Base-by-base conservation (phyloP, 2,797 vertebrate species). In the Thalassophryne amazonica region DNA sequence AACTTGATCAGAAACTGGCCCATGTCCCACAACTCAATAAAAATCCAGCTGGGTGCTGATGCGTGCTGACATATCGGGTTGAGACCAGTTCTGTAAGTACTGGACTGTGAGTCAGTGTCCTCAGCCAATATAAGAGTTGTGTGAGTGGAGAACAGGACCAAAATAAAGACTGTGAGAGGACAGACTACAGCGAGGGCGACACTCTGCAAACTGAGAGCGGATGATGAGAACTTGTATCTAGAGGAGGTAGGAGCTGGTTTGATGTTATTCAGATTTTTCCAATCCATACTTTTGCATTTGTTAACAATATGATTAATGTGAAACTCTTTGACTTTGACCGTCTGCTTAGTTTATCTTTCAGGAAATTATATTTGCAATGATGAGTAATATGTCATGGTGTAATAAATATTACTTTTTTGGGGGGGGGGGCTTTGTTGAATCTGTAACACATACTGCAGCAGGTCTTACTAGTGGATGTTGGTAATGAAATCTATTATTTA, bases 91-190 rank as follows among this genome's bases (percentile, higher is more conserved):
- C n/a, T n/a, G n/a, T n/a, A 59, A 77, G 70, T 61, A 62, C 30
- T 43, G 55, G 24, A 62, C 55, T 78, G 77, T 69, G 73, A 81
- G 73, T 83, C 72, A 76, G 73, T 34, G 30, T 53, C 79, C 60
- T 54, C 41, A 60, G 34, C 18, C 49, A 16, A 24, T 74, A 82
- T 77, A 77, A 82, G 70, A 79, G 75, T 47, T 20, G 57, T 84
- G 58, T 73, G 67, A 60, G 41, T 46, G 56, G 60, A 63, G 51
- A 74, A 59, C 48, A 62, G 59, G 12, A 56, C 73, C 42, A 42
- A 76, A 76, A 76, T 50, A 53, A 64, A 73, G 47, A 60, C 59
- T 34, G 52, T 63, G 57, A 42, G 65, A 48, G 46, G 32, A 70
- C 53, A 73, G 17, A 62, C 69, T 60, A 64, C 58, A 41, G 37